These are phyloP conservation scores for Zaprionus ghesquierei DNA, from an alignment of 1,140 invertebrate genomes.

Conservation along the genomic window DNA sequence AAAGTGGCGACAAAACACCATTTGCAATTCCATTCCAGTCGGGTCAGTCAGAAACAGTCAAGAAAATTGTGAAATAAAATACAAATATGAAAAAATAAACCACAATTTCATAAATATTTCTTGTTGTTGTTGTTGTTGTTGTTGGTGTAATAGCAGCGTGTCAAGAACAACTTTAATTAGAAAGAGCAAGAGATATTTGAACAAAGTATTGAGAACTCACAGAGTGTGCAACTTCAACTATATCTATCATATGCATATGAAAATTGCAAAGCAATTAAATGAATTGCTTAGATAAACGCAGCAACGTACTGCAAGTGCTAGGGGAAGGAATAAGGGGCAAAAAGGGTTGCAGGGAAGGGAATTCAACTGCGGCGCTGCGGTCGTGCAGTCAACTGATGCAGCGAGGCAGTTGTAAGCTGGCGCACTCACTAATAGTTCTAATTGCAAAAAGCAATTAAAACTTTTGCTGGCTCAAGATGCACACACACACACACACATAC, in stretches of 20 bases:
- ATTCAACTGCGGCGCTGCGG: slow-evolving; percentile 30
- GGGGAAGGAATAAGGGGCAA: too few relatives aligned
- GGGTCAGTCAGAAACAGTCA: slow-evolving; percentile 3
- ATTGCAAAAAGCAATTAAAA: slow-evolving; percentile 82
- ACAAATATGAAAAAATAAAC: slow-evolving; percentile 47
- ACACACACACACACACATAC: slow-evolving; percentile 31
- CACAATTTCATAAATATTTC: not conserved
- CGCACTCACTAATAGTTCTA: slow-evolving; percentile 79
- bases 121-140: not conserved
- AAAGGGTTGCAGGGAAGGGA: not conserved
- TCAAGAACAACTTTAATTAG: not conserved
- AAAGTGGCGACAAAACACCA: slow-evolving; percentile 15
- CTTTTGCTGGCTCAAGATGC: slow-evolving; percentile 75
- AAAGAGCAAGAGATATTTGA: slow-evolving; percentile 43
- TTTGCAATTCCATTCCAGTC: not conserved
- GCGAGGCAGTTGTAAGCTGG: slow-evolving; percentile 71
- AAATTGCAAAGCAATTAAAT: slow-evolving; percentile 79
- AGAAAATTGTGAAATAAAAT: slow-evolving; percentile 19
- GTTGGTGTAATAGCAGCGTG: not conserved
- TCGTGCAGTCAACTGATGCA: slow-evolving; percentile 70
- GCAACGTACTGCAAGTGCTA: not conserved
- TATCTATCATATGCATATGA: slow-evolving; percentile 39
- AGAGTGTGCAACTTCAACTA: slow-evolving; percentile 2
- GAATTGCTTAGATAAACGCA: slow-evolving; percentile 68
- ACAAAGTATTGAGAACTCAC: slow-evolving; percentile 54